Evolutionary conservation across 2,888 invertebrate species (phyloP), one percentile per base, ranked within the genome.

Genomic region (Marasmarcha lunaedactyla): DNA sequence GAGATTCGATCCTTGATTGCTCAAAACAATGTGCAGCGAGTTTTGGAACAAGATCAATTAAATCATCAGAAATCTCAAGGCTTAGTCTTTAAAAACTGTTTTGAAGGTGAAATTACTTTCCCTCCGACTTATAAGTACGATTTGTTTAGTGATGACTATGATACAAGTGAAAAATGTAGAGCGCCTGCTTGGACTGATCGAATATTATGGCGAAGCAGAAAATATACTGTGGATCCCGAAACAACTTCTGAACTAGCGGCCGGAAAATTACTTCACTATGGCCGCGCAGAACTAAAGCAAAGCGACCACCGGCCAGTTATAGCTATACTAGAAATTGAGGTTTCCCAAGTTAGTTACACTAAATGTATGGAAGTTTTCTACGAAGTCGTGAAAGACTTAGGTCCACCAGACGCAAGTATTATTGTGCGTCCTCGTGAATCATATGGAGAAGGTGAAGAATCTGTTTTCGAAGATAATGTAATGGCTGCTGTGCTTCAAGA

Each of bases 111-210:
- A 39, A 90, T 98, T 25, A 89, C 87, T 35, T 99, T 99, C 69
- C 88, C 94, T 10, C 99, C 99, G 0, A 99, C 99, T 0, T 99
- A 99, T 71, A 99, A 99, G 67, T 99, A 99, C 66, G 99, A 99
- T 81, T 83, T 98, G 41, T 98, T 98, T 68, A 97, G 97, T 56
- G 97, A 98, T 67, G 98, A 98, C 73, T 99, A 98, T 66, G 99
- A 99, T 69, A 98, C 99, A 0, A 98, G 98, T 63, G 99, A 99
- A 67, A 99, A 99, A 74, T 91, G 92, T 62, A 88, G 98, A 42
- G 93, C 95, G 1, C 99, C 99, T 0, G 98, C 99, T 2, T 99
- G 97, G 97, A 99, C 99, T 0, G 99, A 99, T 73, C 86, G 99
- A 45, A 88, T 99, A n/a, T 79, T 99, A 42, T 98, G 97, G 95